Conservation (phyloP, 2,888 invertebrate genomes). For the Cephus rjabovi region DNA sequence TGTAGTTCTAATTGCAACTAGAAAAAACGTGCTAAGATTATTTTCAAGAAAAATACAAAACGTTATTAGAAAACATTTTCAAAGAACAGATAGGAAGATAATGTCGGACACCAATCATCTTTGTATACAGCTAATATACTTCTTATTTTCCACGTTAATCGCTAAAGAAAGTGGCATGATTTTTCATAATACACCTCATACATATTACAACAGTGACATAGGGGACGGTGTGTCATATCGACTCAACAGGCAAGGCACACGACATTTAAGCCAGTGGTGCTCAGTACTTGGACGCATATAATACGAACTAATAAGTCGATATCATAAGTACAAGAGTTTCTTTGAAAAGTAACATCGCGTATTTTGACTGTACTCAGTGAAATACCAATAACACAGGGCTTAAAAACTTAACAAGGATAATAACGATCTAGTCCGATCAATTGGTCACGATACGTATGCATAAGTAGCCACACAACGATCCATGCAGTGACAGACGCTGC, state of each 20-base stretch:
- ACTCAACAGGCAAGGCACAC: background rate
- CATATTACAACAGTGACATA: background rate
- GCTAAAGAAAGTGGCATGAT: background rate
- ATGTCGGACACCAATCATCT: background rate
- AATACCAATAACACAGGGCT: background rate
- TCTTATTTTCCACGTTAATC: background rate
- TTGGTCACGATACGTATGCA: background rate
- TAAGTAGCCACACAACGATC: background rate
- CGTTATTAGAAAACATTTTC: background rate
- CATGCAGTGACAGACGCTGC: background rate
- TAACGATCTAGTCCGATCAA: background rate
- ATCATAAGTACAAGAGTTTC: background rate
- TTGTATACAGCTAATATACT: background rate
- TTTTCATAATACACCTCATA: background rate
- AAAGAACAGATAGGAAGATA: background rate
- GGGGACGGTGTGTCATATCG: background rate
- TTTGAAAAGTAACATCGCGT: background rate
- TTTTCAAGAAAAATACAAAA: background rate
- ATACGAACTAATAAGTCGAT: background rate
- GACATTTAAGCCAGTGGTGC: background rate
- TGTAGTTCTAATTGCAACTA: background rate
- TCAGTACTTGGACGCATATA: background rate
- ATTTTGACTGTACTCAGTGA: background rate
- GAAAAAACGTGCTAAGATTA: background rate
- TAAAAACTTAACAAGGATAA: background rate